A percentile compares a stretch with the other conserved stretches of the same genome.
Evolutionary conservation across 2,888 invertebrate species (phyloP).

Genomic region (Apotomis betuletana): DNA sequence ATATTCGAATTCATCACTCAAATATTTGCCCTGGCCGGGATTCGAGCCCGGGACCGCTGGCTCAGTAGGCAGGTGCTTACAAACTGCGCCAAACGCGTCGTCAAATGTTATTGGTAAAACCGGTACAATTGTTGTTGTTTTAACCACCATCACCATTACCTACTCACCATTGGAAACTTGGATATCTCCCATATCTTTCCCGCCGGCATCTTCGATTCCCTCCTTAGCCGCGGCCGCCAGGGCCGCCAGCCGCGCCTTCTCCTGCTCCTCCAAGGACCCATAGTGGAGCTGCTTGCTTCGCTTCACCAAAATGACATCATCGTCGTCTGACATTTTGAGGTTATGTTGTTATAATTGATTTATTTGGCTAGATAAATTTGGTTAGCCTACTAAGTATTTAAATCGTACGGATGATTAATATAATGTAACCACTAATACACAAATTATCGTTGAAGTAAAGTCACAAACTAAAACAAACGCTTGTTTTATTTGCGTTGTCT

Average conservation of each 20-base stretch:
- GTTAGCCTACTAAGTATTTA: no score
- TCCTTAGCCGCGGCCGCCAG: slow-evolving; percentile 82
- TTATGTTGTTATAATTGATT: slow-evolving; percentile 53
- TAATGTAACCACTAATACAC: no score
- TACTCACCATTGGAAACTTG: slow-evolving; percentile 86
- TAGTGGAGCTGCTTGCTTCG: slow-evolving; percentile 92
- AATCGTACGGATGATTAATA: no score
- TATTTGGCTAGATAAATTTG: not conserved
- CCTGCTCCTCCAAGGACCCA: slow-evolving; percentile 94
- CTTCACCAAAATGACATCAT: slow-evolving; percentile 89
- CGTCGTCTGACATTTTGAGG: slow-evolving; percentile 91
- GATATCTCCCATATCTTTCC: slow-evolving; percentile 85
- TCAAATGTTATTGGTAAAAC: no score
- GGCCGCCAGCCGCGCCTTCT: slow-evolving; percentile 87
- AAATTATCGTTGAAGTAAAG: no score
- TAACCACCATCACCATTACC: slow-evolving; percentile 11
- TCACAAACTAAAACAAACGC: no score
- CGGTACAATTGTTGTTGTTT: not conserved
- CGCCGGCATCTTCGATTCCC: slow-evolving; percentile 84
- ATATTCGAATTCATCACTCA: no score
- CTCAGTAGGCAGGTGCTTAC: no score
- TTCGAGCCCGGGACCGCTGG: no score
- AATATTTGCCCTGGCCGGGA: no score
- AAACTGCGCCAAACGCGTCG: no score
- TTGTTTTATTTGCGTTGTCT: no score